A percentile compares a stretch with the other conserved stretches of the same genome.
phyloP scores from a whole-genome alignment of 1,140 invertebrate genomes.

The Anastatus disparis region DNA sequence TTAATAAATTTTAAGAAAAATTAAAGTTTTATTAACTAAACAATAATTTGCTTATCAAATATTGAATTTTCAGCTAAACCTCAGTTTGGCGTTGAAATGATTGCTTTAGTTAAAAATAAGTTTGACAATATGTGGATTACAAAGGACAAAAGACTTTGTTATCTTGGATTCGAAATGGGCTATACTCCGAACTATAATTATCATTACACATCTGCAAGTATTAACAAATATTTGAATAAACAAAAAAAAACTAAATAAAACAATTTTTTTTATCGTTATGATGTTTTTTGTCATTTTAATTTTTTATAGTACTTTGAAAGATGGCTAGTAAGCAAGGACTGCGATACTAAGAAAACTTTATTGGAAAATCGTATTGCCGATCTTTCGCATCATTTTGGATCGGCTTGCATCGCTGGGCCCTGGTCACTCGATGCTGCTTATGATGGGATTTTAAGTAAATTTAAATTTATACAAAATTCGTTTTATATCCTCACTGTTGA shows the following conservation, averaged over 20 bases:
- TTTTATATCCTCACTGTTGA: too few species aligned
- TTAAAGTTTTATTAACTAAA: too few species aligned
- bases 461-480: too few species aligned
- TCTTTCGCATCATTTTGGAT: constrained; percentile 76
- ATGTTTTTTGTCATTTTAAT: neutral
- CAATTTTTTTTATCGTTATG: too few species aligned
- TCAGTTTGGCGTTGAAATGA: constrained; percentile 68
- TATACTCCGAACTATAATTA: constrained; percentile 47
- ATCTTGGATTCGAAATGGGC: constrained; percentile 76
- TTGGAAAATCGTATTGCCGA: constrained; percentile 78
- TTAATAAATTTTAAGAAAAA: too few species aligned
- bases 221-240: neutral
- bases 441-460: constrained; percentile 76
- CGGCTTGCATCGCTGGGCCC: constrained; percentile 82
- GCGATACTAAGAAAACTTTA: constrained; percentile 73
- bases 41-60: too few species aligned
- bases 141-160: constrained; percentile 76
- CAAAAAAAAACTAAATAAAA: too few species aligned
- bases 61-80: constrained; percentile 3
- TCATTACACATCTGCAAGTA: constrained; percentile 43
- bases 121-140: constrained; percentile 73
- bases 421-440: constrained; percentile 77
- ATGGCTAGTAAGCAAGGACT: constrained; percentile 73
- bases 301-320: constrained; percentile 77
- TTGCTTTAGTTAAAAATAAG: constrained; percentile 75